A percentile compares a stretch with the other conserved stretches of the same genome.
Evolutionary conservation across 2,888 invertebrate genomes (phyloP).

Genomic region (Leptura quadrifasciata): DNA sequence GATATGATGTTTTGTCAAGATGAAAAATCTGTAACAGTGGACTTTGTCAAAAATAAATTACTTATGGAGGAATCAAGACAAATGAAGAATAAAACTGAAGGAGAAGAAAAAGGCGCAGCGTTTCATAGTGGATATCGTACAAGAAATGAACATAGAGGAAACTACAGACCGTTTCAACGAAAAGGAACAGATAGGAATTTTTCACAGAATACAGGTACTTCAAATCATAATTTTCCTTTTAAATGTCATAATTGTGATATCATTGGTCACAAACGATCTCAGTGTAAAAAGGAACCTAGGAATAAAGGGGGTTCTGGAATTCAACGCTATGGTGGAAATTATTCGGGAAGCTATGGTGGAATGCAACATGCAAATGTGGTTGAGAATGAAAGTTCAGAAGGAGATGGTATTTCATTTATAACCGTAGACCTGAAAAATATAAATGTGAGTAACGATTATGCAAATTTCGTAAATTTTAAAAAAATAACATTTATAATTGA

Average conservation of each 20-base stretch:
- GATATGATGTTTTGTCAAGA: slow-evolving; percentile 36
- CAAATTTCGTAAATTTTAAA: too few species aligned
- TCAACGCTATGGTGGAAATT: not conserved
- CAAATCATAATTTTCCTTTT: too few species aligned
- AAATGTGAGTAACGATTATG: too few species aligned
- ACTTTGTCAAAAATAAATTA: slow-evolving; percentile 37
- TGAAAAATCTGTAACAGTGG: slow-evolving; percentile 22
- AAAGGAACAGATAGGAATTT: too few species aligned
- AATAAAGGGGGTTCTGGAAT: not conserved
- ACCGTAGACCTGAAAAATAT: too few species aligned
- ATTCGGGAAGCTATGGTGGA: not conserved
- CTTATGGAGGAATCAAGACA: slow-evolving; percentile 36
- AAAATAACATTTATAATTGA: slow-evolving; percentile 5
- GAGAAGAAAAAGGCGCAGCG: too few species aligned
- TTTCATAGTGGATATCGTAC: too few species aligned
- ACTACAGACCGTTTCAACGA: too few species aligned
- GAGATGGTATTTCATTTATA: too few species aligned
- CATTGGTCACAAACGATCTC: not conserved
- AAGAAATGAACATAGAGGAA: too few species aligned
- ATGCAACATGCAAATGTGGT: not conserved
- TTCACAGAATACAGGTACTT: too few species aligned
- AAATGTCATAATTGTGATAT: not conserved
- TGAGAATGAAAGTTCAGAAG: too few species aligned
- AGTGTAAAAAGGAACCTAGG: not conserved
- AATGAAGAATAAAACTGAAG: slow-evolving; percentile 1